phyloP scores from a whole-genome alignment of 2,113 vertebrate species.

The Lipophrys pholis region DNA sequence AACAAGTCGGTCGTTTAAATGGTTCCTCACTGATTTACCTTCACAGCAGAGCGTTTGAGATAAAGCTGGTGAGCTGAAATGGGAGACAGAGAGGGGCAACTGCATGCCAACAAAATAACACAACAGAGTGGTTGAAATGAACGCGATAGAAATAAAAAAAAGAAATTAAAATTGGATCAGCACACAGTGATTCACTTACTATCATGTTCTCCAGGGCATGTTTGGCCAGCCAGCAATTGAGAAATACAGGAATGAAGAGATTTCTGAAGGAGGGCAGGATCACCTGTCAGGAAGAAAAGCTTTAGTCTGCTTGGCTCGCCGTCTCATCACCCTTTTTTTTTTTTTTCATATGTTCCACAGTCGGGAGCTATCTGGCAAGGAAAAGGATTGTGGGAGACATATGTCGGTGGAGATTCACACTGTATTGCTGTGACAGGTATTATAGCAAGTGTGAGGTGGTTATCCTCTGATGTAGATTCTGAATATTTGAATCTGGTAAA shows the following conservation, averaged over 20 bases:
- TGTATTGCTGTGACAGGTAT: not conserved
- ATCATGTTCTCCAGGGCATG: constrained; percentile 90
- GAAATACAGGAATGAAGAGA: constrained; percentile 88
- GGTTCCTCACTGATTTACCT: constrained; percentile 36
- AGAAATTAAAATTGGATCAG: constrained; percentile 1
- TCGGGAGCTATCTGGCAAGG: constrained; percentile 1
- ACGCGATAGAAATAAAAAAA: not conserved
- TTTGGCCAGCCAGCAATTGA: constrained; percentile 90
- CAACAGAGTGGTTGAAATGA: constrained; percentile 21
- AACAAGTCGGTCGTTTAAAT: constrained; percentile 1
- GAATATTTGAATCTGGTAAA: too few relatives aligned
- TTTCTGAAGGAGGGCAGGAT: constrained; percentile 85
- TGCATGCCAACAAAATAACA: constrained; percentile 43
- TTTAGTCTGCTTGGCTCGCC: constrained; percentile 5
- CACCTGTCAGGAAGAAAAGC: constrained; percentile 75
- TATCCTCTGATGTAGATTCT: not conserved
- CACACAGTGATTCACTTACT: constrained; percentile 72
- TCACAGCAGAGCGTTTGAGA: constrained; percentile 21
- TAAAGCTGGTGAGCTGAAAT: constrained; percentile 40
- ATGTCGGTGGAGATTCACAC: not conserved
- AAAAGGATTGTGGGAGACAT: not conserved
- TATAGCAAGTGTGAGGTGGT: not conserved
- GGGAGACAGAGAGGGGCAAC: constrained; percentile 24
- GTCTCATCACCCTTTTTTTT: not conserved
- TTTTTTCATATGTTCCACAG: constrained; percentile 5